Conservation (phyloP, 2,113 vertebrate species). For the Tetrax tetrax region DNA sequence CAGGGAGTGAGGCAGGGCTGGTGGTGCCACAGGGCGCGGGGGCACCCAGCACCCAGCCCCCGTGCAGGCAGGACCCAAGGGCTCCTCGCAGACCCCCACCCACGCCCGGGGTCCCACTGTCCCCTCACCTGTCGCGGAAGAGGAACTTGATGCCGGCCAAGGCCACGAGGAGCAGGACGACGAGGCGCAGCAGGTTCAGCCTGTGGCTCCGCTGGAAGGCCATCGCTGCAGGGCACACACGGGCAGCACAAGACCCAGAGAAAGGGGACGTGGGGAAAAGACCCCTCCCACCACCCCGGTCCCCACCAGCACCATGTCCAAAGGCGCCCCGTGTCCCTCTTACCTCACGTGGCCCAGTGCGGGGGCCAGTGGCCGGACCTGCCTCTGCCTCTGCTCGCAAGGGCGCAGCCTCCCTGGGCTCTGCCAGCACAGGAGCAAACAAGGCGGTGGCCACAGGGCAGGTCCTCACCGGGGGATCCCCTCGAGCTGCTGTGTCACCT, state of each 20-base stretch:
- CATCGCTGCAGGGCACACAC: conserved; percentile 39
- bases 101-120: neutral
- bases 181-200: conserved; percentile 63
- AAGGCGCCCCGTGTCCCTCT: neutral
- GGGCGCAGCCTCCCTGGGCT: neutral
- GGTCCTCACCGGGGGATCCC: neutral
- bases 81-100: rapidly evolving
- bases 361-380: neutral
- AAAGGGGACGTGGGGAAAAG: neutral
- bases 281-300: neutral
- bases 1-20: neutral
- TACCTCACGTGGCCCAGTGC: neutral
- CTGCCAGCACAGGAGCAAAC: neutral
- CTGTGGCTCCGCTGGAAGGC: conserved; percentile 53
- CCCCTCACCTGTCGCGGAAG: conserved; percentile 69
- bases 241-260: neutral
- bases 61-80: rapidly evolving
- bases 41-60: neutral
- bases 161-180: conserved; percentile 51
- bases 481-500: neutral
- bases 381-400: neutral
- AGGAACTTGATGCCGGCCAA: conserved; percentile 66
- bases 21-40: rapidly evolving
- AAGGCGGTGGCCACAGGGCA: neutral
- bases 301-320: rapidly evolving